Percentiles rank a stretch among this genome's conserved stretches.
Conservation (phyloP, 2,888 invertebrate genomes). For the Nomada fabriciana region DNA sequence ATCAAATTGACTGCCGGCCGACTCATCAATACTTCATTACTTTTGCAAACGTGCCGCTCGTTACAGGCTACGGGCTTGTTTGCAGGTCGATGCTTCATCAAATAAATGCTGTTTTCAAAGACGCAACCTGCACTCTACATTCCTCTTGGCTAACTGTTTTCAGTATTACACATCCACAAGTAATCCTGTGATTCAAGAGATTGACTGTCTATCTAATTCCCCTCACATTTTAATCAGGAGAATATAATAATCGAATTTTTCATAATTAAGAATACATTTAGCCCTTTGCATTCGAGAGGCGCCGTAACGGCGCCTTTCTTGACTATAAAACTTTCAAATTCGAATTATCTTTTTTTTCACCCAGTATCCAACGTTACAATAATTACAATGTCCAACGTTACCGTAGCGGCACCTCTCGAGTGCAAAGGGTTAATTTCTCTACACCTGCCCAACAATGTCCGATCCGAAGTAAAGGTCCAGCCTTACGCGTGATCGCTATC, state of each 20-base stretch:
- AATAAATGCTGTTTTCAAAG: constrained; percentile 24
- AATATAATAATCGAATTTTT: not conserved
- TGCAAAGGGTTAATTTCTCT: too few species aligned
- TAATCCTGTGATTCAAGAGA: not conserved
- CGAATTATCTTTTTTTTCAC: too few species aligned
- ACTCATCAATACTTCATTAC: constrained; percentile 49
- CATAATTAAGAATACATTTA: too few species aligned
- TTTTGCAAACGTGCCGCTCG: constrained; percentile 38
- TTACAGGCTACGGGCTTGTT: constrained; percentile 20
- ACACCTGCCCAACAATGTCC: too few species aligned
- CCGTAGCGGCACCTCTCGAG: too few species aligned
- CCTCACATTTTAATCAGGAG: not conserved
- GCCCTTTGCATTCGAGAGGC: too few species aligned
- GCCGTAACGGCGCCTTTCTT: too few species aligned
- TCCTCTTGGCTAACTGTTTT: not conserved
- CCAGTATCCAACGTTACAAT: too few species aligned
- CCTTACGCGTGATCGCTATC: too few species aligned
- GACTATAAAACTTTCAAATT: too few species aligned
- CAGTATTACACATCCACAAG: not conserved
- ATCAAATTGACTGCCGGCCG: constrained; percentile 48
- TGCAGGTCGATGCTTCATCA: constrained; percentile 3
- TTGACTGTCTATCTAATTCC: not conserved
- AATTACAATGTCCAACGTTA: too few species aligned
- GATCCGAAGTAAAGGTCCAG: too few species aligned
- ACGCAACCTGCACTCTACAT: not conserved